Conservation (phyloP, 2,888 invertebrate species). For the Sphecodes monilicornis region DNA sequence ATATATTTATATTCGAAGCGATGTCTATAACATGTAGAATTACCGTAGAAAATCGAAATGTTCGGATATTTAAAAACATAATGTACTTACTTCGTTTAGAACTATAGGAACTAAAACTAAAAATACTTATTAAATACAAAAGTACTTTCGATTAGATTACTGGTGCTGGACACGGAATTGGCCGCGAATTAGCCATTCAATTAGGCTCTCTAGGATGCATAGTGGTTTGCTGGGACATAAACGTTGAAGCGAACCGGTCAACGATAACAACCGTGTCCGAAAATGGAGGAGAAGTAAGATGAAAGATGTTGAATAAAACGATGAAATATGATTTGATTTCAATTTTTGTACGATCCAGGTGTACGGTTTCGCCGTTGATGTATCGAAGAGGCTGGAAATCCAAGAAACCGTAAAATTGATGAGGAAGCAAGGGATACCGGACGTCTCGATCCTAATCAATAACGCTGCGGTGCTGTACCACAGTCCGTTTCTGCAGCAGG, state of each 20-base stretch:
- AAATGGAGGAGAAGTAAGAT: conserved; percentile 75
- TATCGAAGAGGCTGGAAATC: conserved; percentile 76
- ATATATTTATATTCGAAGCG: no score
- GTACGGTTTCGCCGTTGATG: conserved; percentile 78
- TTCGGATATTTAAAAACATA: no score
- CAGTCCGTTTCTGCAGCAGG: conserved; percentile 80
- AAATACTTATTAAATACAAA: no score
- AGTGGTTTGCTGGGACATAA: conserved; percentile 78
- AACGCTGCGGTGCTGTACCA: conserved; percentile 84
- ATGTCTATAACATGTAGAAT: no score
- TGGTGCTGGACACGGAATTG: conserved; percentile 79
- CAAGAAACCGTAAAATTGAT: conserved; percentile 73
- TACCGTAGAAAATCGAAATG: no score
- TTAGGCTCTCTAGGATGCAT: conserved; percentile 76
- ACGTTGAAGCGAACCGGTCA: conserved; percentile 72
- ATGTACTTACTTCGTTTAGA: no score
- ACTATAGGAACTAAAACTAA: no score
- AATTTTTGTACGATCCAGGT: conserved; percentile 66
- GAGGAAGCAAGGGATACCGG: conserved; percentile 79
- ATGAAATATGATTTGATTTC: not conserved
- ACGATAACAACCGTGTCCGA: conserved; percentile 74
- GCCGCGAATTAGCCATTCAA: conserved; percentile 78
- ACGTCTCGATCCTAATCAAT: conserved; percentile 85
- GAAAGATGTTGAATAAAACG: not conserved
- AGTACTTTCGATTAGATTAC: conserved; percentile 72